phyloP scores from a whole-genome alignment of 2,888 invertebrate genomes.

The Cerastis leucographa region DNA sequence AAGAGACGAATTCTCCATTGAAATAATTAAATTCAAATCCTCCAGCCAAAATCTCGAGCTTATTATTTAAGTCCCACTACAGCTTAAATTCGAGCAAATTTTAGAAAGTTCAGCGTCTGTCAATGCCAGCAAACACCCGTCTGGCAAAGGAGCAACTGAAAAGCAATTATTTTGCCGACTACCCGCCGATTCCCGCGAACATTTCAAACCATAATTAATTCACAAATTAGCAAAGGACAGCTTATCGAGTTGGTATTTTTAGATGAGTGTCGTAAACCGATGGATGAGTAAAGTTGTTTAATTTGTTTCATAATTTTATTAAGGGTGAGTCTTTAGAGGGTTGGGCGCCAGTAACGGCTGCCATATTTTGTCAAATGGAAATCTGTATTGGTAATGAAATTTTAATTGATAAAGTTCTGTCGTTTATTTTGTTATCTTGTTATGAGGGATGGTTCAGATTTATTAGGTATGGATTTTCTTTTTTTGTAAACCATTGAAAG shows the following conservation, averaged over 20 bases:
- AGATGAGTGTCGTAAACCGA: slow-evolving; percentile 69
- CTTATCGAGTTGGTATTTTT: slow-evolving; percentile 72
- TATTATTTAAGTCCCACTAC: slow-evolving; percentile 26
- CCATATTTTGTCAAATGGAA: slow-evolving; percentile 67
- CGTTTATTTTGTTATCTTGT: slow-evolving; percentile 62
- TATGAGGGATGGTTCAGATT: slow-evolving; percentile 44
- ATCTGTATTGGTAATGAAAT: slow-evolving; percentile 66
- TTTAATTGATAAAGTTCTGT: slow-evolving; percentile 66
- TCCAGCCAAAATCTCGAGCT: background rate
- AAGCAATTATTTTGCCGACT: slow-evolving; percentile 72
- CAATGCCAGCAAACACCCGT: slow-evolving; percentile 45
- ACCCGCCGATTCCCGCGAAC: slow-evolving; percentile 53
- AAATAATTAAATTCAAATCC: slow-evolving; percentile 14
- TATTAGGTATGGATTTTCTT: slow-evolving; percentile 21
- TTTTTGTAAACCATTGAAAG: background rate
- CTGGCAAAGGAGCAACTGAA: slow-evolving; percentile 66
- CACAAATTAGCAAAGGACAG: slow-evolving; percentile 73
- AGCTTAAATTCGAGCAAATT: slow-evolving; percentile 28
- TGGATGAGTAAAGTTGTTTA: slow-evolving; percentile 70
- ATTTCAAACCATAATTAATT: slow-evolving; percentile 73
- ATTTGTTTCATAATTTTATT: slow-evolving; percentile 75
- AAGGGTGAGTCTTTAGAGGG: slow-evolving; percentile 63
- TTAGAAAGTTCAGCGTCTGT: slow-evolving; percentile 55
- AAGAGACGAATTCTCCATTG: background rate
- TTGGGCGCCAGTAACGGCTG: slow-evolving; percentile 54